Evolutionary conservation across 2,797 vertebrate genomes (phyloP).

Genomic region (Pristis pectinata): DNA sequence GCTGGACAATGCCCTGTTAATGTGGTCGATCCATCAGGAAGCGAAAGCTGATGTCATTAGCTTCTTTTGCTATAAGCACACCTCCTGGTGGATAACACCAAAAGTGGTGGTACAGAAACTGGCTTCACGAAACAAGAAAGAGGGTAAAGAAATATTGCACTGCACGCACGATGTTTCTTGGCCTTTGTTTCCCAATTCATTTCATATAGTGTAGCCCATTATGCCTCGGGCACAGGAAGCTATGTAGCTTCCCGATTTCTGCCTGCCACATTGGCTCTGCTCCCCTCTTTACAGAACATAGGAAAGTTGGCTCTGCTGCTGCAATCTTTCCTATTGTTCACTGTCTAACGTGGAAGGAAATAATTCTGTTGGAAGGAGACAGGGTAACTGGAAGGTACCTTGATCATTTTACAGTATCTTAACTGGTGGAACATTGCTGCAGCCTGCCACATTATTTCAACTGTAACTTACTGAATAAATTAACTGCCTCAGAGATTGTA

Average conservation of each 20-base stretch:
- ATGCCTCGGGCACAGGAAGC: neutral
- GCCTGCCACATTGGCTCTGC: no score
- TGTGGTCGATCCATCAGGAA: neutral
- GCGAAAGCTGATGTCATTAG: neutral
- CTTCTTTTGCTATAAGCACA: no score
- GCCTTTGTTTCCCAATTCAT: neutral
- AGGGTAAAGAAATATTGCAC: neutral
- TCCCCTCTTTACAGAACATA: neutral
- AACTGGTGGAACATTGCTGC: neutral
- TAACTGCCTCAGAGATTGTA: neutral
- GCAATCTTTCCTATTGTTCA: neutral
- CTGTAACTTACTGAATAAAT: neutral
- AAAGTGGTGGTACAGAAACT: no score
- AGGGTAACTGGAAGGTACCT: neutral
- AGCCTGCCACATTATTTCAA: neutral
- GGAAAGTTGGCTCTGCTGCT: neutral
- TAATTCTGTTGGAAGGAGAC: neutral
- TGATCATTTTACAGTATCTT: neutral
- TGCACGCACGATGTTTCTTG: no score
- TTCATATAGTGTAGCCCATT: neutral
- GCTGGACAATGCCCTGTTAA: neutral
- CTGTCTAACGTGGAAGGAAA: neutral
- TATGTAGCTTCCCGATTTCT: neutral
- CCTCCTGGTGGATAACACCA: neutral
- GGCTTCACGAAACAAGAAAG: neutral